These are phyloP conservation scores for Macrotis lagotis DNA, from an alignment of 2,113 vertebrate species.

Conservation along the genomic window DNA sequence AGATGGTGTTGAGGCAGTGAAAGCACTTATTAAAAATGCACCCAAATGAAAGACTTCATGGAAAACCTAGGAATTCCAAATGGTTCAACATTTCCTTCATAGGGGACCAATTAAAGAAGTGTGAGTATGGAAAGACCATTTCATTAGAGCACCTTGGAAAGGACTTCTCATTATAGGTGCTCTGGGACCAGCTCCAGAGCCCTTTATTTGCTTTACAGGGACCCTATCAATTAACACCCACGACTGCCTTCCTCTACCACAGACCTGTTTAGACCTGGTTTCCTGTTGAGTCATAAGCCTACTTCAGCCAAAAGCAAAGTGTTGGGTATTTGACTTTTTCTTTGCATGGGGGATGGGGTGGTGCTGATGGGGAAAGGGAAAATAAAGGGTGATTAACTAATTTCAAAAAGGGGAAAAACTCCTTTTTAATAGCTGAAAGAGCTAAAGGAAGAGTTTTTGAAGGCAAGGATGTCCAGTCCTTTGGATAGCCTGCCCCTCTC, in stretches of 20 bases:
- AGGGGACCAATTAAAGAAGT: slow-evolving; percentile 41
- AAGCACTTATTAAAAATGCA: slow-evolving; percentile 23
- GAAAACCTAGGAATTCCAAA: slow-evolving; percentile 4
- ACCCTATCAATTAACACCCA: background rate
- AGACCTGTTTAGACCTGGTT: slow-evolving; percentile 7
- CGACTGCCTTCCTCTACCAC: background rate
- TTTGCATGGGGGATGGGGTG: background rate
- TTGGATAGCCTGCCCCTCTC: slow-evolving; percentile 68
- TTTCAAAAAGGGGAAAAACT: background rate
- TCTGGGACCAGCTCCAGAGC: background rate
- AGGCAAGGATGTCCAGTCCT: slow-evolving; percentile 67
- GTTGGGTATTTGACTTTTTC: background rate
- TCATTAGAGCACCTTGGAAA: background rate
- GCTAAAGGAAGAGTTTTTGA: slow-evolving; percentile 74
- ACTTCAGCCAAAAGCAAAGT: slow-evolving; percentile 10
- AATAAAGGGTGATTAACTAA: slow-evolving; percentile 8
- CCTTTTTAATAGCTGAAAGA: slow-evolving; percentile 77
- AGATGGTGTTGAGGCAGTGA: background rate
- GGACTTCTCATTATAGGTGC: background rate
- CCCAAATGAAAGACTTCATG: background rate
- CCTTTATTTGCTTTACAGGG: background rate
- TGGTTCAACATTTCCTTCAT: background rate
- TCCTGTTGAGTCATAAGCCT: slow-evolving; percentile 1
- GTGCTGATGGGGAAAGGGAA: background rate
- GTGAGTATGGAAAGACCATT: background rate